Conservation (phyloP, 2,888 invertebrate genomes). For the Brachylomia viminalis region DNA sequence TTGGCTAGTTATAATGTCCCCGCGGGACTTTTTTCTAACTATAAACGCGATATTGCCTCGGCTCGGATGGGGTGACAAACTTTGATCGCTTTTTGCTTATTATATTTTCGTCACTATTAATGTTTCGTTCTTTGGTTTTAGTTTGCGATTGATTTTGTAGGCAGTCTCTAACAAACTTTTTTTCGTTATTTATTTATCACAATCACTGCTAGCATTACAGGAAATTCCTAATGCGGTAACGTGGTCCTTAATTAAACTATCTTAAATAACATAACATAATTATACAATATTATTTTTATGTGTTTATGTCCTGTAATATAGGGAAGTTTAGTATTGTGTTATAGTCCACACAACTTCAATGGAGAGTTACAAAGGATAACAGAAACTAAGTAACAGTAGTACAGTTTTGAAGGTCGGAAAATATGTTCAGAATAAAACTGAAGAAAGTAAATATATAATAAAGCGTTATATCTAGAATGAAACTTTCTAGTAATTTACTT, state of each 20-base stretch:
- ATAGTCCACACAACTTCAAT: background rate
- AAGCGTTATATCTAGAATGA: background rate
- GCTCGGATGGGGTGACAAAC: conserved; percentile 73
- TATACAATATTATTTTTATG: no score
- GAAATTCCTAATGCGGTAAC: no score
- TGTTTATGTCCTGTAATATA: background rate
- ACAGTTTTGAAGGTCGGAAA: background rate
- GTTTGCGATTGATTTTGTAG: conserved; percentile 20
- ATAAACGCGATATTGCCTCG: conserved; percentile 83
- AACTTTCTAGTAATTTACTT: background rate
- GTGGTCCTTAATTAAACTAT: no score
- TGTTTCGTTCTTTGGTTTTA: conserved; percentile 37
- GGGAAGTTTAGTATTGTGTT: background rate
- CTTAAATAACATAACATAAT: no score
- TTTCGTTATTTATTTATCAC: no score
- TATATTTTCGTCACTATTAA: conserved; percentile 65
- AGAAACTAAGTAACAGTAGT: background rate
- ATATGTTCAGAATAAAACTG: background rate
- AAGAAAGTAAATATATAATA: background rate
- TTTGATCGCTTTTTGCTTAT: conserved; percentile 82
- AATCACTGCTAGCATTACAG: no score
- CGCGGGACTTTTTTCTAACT: conserved; percentile 84
- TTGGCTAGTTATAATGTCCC: conserved; percentile 87
- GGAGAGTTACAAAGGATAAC: background rate
- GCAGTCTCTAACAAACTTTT: background rate